Conservation (phyloP, 2,888 invertebrate genomes). For the Caenorhabditis zanzibari region DNA sequence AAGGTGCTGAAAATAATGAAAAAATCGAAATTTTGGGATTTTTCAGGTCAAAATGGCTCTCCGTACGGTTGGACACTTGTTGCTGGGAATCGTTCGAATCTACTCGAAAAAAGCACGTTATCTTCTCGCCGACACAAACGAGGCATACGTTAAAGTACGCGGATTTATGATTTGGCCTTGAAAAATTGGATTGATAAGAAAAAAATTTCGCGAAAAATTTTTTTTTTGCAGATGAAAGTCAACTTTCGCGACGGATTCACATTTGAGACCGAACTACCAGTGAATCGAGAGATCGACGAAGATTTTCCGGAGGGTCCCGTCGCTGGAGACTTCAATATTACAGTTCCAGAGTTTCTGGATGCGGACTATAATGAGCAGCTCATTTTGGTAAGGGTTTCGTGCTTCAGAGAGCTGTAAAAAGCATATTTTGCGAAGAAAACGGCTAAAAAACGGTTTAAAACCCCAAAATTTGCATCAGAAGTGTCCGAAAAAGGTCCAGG, state of each 20-base stretch:
- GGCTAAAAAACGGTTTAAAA: too few species aligned
- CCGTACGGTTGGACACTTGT: slow-evolving; percentile 96
- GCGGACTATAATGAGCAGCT: slow-evolving; percentile 50
- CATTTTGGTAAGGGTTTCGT: slow-evolving; percentile 43
- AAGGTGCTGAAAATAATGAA: slow-evolving; percentile 86
- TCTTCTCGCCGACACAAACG: slow-evolving; percentile 97
- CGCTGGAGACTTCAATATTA: slow-evolving; percentile 43
- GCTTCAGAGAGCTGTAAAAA: neutral
- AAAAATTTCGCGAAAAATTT: neutral
- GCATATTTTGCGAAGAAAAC: too few species aligned
- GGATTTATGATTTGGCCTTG: too few species aligned
- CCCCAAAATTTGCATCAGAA: too few species aligned
- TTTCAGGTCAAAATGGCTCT: slow-evolving; percentile 94
- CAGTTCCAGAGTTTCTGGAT: slow-evolving; percentile 59
- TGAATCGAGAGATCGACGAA: slow-evolving; percentile 44
- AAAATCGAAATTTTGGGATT: neutral
- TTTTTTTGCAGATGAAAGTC: slow-evolving; percentile 52
- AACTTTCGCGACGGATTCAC: slow-evolving; percentile 61
- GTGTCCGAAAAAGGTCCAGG: too few species aligned
- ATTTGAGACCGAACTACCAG: slow-evolving; percentile 33
- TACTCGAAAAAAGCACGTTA: slow-evolving; percentile 99
- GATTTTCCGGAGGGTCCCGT: slow-evolving; percentile 18
- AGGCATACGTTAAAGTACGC: slow-evolving; percentile 97
- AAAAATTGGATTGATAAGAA: slow-evolving; percentile 84
- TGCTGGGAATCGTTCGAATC: slow-evolving; percentile 98